Base-by-base conservation (phyloP, 2,888 invertebrate species). In the Trichopria drosophilae region DNA sequence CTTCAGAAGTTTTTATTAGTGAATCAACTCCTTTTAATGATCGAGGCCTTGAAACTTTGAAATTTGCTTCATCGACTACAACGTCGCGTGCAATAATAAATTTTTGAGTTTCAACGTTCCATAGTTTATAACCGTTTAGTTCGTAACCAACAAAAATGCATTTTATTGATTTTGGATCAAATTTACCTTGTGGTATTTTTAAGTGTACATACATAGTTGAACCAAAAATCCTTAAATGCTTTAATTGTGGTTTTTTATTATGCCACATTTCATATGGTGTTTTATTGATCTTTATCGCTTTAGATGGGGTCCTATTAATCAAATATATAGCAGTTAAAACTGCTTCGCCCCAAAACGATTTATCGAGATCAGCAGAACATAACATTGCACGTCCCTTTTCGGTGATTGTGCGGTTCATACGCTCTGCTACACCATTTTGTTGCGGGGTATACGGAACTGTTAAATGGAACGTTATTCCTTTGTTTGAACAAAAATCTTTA, bases 251-350 rank as follows among this genome's bases (percentile, higher is more conserved):
- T 53, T 67, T 73, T 60, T 61, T 69, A 55, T 45, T 57, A 60
- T 69, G 62, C 71, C 72, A 73, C 58, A 70, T 51, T 58, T 72
- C 71, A 60, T 56, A 74, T 57, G 72, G 73, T 58, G 72, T 73
- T 64, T 69, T 67, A 42, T 46, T 47, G 35, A 44, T 3, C 45
- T 61, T 64, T 19, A 72, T 43, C 22, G 68, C 67, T 63, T 59
- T 66, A 36, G 66, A 73, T 31, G 72, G 71, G n/a, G 59, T 59
- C 42, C 63, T 49, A 60, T 75, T 76, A 24, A 72, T 64, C 42
- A 75, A 61, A 60, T 70, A 68, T 20, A 39, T 49, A 9, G 49
- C 54, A 45, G 29, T 53, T 12, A 48, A 31, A 66, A 65, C 60
- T 68, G 69, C 6, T 39, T 60, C 53, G 12, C 51, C 47, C 47